Base-by-base conservation (phyloP, 2,888 invertebrate species). In the Proisotoma minuta region DNA sequence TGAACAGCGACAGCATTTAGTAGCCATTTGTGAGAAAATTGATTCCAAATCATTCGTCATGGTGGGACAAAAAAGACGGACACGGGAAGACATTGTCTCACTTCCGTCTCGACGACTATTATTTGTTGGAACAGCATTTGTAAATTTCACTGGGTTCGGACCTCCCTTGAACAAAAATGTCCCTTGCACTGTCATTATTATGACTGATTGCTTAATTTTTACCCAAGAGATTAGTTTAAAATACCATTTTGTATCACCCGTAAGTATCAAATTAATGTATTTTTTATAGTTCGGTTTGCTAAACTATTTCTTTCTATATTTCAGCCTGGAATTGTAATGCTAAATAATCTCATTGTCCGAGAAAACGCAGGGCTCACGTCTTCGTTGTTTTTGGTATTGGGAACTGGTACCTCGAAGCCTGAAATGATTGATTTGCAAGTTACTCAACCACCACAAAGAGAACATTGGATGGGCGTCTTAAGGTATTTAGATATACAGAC, bases 381-480 rank as follows among this genome's bases (percentile, higher is more conserved):
- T 75, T 87, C 87, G 2, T 86, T 97, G 75, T 96, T 95, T 80
- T 84, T 97, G 59, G 94, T 97, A 74, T 91, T 91, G 70, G 68
- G 66, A 56, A 91, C 92, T 72, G 92, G 92, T 76, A 91, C 92
- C 3, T 84, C 86, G 3, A 90, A 89, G 76, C 95, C 95, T 0
- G 96, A 96, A 81, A 96, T 97, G 95, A 96, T 95, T 77, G 96
- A 96, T 77, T 81, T 97, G 57, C 86, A 94, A 76, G 83, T 84
- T 67, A 85, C 87, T 26, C 89, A 91, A 75, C 92, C 92, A 28
- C 91, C 91, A 78, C 93, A 95, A 75, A 89, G 92, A 76, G 88
- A 88, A 75, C 81, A 84, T 12, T 96, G 96, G 96, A 91, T 95
- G 76, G 87, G 88, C 75, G 85, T 88, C 40, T 88, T 96, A 74